phyloP scores from a whole-genome alignment of 2,797 vertebrate genomes.

The Eospalax fontanierii region DNA sequence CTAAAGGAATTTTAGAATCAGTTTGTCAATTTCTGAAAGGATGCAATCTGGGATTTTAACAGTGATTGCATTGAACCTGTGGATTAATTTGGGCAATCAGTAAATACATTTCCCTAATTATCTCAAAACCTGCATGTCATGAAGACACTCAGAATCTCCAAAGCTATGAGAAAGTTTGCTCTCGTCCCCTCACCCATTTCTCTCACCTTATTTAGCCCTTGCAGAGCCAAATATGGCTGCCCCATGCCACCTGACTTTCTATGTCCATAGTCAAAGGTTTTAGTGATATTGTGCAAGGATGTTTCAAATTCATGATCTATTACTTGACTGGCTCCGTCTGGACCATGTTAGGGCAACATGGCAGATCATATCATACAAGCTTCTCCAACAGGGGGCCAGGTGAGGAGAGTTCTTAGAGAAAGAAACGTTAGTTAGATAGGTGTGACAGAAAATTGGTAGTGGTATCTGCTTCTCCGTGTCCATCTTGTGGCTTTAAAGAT shows the following conservation, averaged over 20 bases:
- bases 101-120: conserved; percentile 54
- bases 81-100: conserved; percentile 5
- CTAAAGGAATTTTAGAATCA: background rate
- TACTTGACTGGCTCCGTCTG: background rate
- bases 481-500: background rate
- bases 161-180: background rate
- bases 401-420: background rate
- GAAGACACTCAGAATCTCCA: background rate
- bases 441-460: background rate
- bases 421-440: background rate
- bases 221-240: background rate
- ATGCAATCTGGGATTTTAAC: background rate
- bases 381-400: background rate
- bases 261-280: background rate
- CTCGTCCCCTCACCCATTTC: background rate
- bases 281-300: background rate
- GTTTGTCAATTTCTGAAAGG: background rate
- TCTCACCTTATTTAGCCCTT: background rate
- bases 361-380: background rate
- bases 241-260: background rate
- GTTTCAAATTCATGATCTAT: background rate
- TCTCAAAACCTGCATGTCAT: background rate
- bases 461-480: background rate
- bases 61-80: background rate
- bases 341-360: background rate